Base-by-base conservation (phyloP, 2,113 vertebrate genomes). In the Rhadina sibilatrix region DNA sequence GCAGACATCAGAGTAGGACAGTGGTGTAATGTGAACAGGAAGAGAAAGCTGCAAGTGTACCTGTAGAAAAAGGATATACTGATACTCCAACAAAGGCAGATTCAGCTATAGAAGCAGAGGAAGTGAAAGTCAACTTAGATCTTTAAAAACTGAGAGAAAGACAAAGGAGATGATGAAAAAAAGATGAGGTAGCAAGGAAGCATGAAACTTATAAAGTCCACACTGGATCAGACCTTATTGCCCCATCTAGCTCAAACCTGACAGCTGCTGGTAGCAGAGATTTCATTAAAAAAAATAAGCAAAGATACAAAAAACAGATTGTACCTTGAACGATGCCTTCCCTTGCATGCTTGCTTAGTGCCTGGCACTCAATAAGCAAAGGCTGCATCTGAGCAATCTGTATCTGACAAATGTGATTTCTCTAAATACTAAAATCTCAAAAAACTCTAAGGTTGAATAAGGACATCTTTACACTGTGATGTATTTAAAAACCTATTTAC, bases 321-420 rank as follows among this genome's bases (percentile, higher is more conserved):
- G 8, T 77, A 27, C 20, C 18, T 9, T 15, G 30, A 59, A 50
- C 0, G 0, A 27, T 68, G 79, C 15, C 35, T 88, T 66, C 30
- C 30, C 57, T 56, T 0, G 0, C 18, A 12, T 69, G 13, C 12
- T 83, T 93, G 33, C 15, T 1, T 40, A 1, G 38, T 79, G 10
- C 23, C 2, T 9, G 25, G 47, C 42, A 54, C 9, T 77, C 14
- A 16, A 28, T 50, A 69, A 25, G 44, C 19, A 89, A 69, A 69
- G 64, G 13, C 31, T 88, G 22, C 24, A 64, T 63, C 33, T 68
- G 57, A 83, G 18, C 23, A 68, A 6, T 38, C 49, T 65, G 7
- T 71, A 7, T 78, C 49, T 72, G 61, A 52, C 23, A 68, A 60
- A 79, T 19, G 5, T 1, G 2, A 69, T 87, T 87, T 94, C 33